Evolutionary conservation across 1,140 invertebrate species (phyloP).

Genomic region (Drosophila ironensis): DNA sequence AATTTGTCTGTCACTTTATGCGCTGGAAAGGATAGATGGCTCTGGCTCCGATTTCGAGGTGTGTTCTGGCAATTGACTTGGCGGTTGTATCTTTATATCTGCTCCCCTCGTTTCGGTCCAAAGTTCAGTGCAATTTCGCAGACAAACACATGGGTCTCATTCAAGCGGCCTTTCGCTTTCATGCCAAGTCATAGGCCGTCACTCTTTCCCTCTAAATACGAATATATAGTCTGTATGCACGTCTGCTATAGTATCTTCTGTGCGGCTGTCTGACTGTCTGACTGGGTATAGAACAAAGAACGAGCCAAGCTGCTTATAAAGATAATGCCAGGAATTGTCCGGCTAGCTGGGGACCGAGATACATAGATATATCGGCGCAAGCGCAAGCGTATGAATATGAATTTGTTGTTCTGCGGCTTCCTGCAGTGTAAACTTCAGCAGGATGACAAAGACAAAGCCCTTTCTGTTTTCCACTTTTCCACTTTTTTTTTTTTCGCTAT

Average conservation of each 20-base stretch:
- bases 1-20: too few relatives aligned
- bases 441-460: constrained; percentile 37
- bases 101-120: neutral
- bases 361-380: constrained; percentile 39
- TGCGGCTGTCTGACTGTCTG: neutral
- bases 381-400: constrained; percentile 6
- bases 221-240: neutral
- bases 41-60: too few relatives aligned
- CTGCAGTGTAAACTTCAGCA: constrained; percentile 35
- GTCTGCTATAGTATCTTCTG: neutral
- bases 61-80: neutral
- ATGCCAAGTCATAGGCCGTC: constrained; percentile 16
- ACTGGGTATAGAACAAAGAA: constrained; percentile 40
- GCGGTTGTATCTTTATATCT: neutral
- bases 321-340: constrained; percentile 46
- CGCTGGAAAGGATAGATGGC: too few relatives aligned
- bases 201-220: constrained; percentile 10
- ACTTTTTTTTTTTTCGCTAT: constrained; percentile 5
- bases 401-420: constrained; percentile 40
- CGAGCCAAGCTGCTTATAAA: constrained; percentile 11
- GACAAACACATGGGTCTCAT: constrained; percentile 10
- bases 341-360: too few relatives aligned
- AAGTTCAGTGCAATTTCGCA: constrained; percentile 12
- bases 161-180: constrained; percentile 62
- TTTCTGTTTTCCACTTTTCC: neutral